Conservation (phyloP, 2,797 vertebrate species). For the Syncerus caffer region DNA sequence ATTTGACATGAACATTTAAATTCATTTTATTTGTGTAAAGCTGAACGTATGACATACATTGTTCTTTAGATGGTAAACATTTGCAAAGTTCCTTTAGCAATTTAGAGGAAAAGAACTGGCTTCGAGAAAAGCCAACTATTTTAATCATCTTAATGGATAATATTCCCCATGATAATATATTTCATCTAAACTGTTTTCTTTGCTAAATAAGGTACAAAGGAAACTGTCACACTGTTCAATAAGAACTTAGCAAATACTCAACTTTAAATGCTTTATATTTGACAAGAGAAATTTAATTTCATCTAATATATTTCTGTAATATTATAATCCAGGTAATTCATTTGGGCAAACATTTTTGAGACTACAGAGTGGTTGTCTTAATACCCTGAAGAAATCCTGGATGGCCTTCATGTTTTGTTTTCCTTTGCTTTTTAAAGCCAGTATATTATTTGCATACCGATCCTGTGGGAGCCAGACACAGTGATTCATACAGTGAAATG, state of each 20-base stretch:
- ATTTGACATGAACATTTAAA: not conserved
- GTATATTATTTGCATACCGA: not conserved
- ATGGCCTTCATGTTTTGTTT: not conserved
- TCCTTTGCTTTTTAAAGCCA: not conserved
- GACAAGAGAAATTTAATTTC: conserved; percentile 26
- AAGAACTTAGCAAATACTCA: not conserved
- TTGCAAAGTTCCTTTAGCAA: conserved; percentile 1
- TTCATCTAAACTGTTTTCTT: not conserved
- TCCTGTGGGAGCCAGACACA: not conserved
- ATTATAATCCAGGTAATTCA: not conserved
- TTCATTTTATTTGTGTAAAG: conserved; percentile 24
- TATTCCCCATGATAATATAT: not conserved
- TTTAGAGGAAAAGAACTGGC: not conserved
- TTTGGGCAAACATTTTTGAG: not conserved
- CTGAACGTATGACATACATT: not conserved
- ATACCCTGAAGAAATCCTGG: not conserved
- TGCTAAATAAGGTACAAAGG: not conserved
- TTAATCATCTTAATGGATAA: not conserved
- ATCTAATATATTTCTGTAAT: not conserved
- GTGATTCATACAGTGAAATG: conserved; percentile 56
- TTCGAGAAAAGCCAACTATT: not conserved
- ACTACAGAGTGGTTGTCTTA: not conserved
- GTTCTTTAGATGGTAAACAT: not conserved
- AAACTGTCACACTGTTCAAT: not conserved
- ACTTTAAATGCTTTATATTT: conserved; percentile 26